Evolutionary conservation across 53 echinoderm and acorn worm genomes (phyloP).

Genomic region (Paelopatides confundens): DNA sequence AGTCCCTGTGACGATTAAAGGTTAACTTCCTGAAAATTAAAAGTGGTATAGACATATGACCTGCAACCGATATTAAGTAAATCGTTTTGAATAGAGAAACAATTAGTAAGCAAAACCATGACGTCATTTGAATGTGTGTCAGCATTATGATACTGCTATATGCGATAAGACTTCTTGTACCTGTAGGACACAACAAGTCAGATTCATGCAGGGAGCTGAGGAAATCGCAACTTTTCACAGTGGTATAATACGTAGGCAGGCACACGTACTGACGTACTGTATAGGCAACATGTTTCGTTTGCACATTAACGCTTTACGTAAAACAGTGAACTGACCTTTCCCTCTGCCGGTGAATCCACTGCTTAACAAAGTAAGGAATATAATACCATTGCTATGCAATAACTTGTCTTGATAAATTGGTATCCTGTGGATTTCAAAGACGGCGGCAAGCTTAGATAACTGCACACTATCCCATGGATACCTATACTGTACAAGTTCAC

Average conservation of each 20-base stretch:
- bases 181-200: no score
- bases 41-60: no score
- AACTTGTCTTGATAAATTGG: conserved; percentile 44
- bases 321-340: neutral
- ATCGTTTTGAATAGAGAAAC: no score
- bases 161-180: no score
- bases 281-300: neutral
- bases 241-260: neutral
- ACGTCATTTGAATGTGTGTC: no score
- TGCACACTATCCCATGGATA: no score
- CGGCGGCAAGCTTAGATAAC: conserved; percentile 21
- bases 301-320: neutral
- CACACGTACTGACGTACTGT: no score
- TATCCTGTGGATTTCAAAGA: conserved; percentile 2
- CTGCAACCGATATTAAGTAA: no score
- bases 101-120: no score
- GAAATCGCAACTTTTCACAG: neutral
- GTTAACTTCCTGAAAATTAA: no score
- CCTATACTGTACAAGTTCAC: neutral
- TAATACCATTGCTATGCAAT: conserved; percentile 6
- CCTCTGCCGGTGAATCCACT: neutral
- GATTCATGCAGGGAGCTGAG: neutral
- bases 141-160: no score
- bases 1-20: no score
- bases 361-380: neutral